phyloP scores from a whole-genome alignment of 2,113 vertebrate species.

The Micromys minutus region DNA sequence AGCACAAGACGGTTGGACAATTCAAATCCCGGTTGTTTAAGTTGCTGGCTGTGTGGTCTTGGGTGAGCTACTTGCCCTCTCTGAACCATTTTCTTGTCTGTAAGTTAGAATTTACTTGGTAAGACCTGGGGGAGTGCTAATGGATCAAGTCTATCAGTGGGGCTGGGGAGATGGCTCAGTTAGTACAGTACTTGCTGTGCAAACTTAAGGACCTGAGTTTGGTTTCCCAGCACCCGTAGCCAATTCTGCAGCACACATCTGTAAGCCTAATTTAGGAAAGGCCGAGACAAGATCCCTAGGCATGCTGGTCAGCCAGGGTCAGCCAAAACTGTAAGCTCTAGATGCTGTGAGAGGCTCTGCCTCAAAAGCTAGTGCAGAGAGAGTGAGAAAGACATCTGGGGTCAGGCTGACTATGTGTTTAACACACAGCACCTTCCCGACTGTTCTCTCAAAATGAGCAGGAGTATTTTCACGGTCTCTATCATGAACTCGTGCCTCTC shows the following conservation, averaged over 20 bases:
- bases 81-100: constrained; percentile 47
- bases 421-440: neutral
- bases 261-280: neutral
- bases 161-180: neutral
- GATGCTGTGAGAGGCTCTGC: neutral
- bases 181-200: neutral
- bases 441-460: neutral
- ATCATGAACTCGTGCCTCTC: neutral
- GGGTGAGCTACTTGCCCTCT: neutral
- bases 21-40: neutral
- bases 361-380: neutral
- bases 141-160: neutral
- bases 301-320: neutral
- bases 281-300: neutral
- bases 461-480: neutral
- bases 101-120: neutral
- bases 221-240: neutral
- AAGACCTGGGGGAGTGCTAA: neutral
- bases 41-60: neutral
- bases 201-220: neutral
- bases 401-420: neutral
- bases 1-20: neutral
- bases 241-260: neutral
- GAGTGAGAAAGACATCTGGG: neutral
- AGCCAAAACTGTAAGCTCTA: neutral